Evolutionary conservation across 2,888 invertebrate species (phyloP).

Genomic region (Argynnis bischoffii): DNA sequence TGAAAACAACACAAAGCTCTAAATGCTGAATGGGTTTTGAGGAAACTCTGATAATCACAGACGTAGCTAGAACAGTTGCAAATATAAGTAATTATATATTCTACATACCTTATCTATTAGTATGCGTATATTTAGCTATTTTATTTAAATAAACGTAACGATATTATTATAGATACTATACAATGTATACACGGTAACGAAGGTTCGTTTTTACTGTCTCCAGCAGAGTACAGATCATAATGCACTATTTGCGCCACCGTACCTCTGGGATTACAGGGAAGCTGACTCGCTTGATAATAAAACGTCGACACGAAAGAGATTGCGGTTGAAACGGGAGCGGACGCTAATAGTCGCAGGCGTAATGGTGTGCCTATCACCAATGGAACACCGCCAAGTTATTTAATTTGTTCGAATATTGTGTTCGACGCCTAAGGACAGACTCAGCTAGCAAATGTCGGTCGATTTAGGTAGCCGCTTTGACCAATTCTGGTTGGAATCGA

Average conservation of each 20-base stretch:
- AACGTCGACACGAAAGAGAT: constrained; percentile 77
- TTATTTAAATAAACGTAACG: no score
- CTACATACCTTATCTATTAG: no score
- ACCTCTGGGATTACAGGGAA: constrained; percentile 69
- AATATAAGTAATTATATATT: no score
- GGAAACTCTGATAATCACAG: no score
- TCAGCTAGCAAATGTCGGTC: constrained; percentile 21
- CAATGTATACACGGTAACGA: neutral
- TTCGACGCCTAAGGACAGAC: constrained; percentile 22
- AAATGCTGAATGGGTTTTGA: no score
- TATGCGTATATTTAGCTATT: no score
- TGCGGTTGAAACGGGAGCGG: constrained; percentile 55
- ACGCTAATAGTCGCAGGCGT: constrained; percentile 58
- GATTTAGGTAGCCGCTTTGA: constrained; percentile 5
- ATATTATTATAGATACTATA: no score
- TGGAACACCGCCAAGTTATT: constrained; percentile 55
- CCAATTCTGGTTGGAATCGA: constrained; percentile 10
- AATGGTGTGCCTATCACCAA: constrained; percentile 60
- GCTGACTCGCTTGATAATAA: constrained; percentile 76
- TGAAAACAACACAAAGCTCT: no score
- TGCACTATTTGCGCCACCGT: constrained; percentile 61
- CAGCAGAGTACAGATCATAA: constrained; percentile 14
- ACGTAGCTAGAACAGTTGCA: no score
- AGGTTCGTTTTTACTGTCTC: constrained; percentile 3
- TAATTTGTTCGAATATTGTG: constrained; percentile 44